Base-by-base conservation (phyloP, 1,140 invertebrate genomes). In the Patella vulgata region DNA sequence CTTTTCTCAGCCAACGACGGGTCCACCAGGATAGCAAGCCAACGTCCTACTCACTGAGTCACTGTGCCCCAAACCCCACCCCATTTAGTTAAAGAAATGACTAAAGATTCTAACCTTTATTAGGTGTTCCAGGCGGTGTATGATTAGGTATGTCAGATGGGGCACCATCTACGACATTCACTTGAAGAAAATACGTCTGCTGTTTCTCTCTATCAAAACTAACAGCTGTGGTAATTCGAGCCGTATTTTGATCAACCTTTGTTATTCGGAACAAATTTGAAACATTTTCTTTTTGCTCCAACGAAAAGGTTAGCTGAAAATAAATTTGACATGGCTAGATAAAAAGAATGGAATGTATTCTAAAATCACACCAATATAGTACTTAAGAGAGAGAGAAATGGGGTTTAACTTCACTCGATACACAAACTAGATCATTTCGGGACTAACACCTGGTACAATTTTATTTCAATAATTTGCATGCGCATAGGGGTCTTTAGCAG, bases 61-160 rank as follows among this genome's bases (percentile, higher is more conserved):
- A n/a, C n/a, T n/a, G n/a, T n/a, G n/a, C n/a, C n/a, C n/a, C n/a
- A n/a, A n/a, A n/a, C n/a, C n/a, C n/a, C n/a, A n/a, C n/a, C n/a
- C n/a, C n/a, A n/a, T n/a, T n/a, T n/a, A n/a, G n/a, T n/a, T n/a
- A n/a, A n/a, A n/a, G n/a, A n/a, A n/a, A n/a, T n/a, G n/a, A n/a
- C n/a, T n/a, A n/a, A n/a, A n/a, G n/a, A n/a, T n/a, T 63, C 68
- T 40, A 63, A 78, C 75, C 75, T 65, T 66, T 71, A 51, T 78
- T 78, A 9, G 75, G 73, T 19, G 67, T 68, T 25, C 66, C 57
- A 12, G 53, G 46, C n/a, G 74, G 67, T 21, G 65, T 68, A 52
- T 77, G 75, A 31, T 58, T 68, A 17, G 66, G 71, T 2, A 65
- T 55, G 59, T 73, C 71, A 11, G 76, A 78, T 8, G 59, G 53